phyloP scores from a whole-genome alignment of 1,140 invertebrate species.

The Meloidogyne floridensis region DNA sequence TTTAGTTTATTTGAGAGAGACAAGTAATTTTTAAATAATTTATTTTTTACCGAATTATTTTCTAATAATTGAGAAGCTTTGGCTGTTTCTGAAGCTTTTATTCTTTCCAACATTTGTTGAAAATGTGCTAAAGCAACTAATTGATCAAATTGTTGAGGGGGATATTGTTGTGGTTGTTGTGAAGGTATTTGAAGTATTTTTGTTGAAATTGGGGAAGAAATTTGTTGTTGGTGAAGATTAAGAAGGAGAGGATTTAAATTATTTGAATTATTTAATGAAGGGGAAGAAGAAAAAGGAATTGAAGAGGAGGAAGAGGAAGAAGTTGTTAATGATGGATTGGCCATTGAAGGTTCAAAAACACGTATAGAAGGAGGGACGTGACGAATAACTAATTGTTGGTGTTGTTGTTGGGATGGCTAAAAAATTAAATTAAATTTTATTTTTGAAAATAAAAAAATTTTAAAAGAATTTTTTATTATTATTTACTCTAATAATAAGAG shows the following conservation, averaged over 20 bases:
- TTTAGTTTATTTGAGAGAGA: not conserved
- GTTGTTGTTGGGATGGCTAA: not conserved
- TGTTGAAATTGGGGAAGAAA: not conserved
- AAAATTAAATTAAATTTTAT: not conserved
- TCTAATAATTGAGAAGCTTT: not conserved
- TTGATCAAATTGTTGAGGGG: slow-evolving; percentile 14
- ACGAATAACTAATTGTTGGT: not conserved
- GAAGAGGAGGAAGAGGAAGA: not conserved
- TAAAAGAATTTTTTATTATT: slow-evolving; percentile 1
- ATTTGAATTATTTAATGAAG: slow-evolving; percentile 12
- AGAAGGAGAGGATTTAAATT: not conserved
- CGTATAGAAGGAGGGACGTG: not conserved
- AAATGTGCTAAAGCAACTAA: slow-evolving; percentile 16
- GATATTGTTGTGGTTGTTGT: slow-evolving; percentile 18
- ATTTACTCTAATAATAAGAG: not conserved
- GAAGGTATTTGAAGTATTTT: not conserved
- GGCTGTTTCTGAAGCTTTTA: not conserved
- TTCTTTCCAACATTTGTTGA: slow-evolving; percentile 31
- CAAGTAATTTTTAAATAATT: not conserved
- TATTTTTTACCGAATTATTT: not conserved
- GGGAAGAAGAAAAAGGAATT: not conserved
- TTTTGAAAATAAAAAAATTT: not conserved
- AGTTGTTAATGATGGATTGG: not conserved
- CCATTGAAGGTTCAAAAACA: not conserved
- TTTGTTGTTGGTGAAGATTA: no score